Base-by-base conservation (phyloP, 2,113 vertebrate genomes). In the Scytalopus superciliaris region DNA sequence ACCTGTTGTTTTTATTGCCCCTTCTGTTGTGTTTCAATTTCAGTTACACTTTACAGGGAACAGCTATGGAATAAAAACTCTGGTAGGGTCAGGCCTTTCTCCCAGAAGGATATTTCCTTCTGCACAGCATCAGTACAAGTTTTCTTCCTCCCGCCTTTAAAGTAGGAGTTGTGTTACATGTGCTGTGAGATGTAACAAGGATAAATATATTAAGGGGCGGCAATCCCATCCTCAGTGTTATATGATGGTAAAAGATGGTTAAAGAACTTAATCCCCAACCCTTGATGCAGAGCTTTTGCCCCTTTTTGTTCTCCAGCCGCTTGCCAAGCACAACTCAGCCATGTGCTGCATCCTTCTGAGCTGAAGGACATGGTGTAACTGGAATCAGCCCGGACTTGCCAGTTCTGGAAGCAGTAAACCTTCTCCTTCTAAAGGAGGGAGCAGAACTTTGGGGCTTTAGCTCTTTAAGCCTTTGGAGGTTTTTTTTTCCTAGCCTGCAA, bases 21-120 rank as follows among this genome's bases (percentile, higher is more conserved):
- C 88, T 91, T 91, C 77, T 64, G 69, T 23, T 55, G 76, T 75
- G 80, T 80, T 96, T 83, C 80, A 90, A 95, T 96, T 94, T 84
- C 69, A 44, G 62, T 73, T 82, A 86, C 53, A 53, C 79, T 90
- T 89, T 63, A 75, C 90, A 62, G 89, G 76, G 64, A 81, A 78
- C 52, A 50, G 49, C 56, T 31, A 42, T 27, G 64, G 85, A 81
- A 96, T 82, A 89, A 92, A 82, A 95, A 45, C 66, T 56, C 69
- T 66, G 37, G n/a, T 72, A 31, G n/a, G 69, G 53, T 93, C 83
- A 82, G 77, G 52, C 14, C 62, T 87, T 79, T 87, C 59, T 91
- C 35, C 55, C 89, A 5, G 2, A 70, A 90, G 62, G 40, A 8
- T 66, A 24, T 76, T 93, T 90, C 40, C 69, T 27, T 35, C 69